These are phyloP conservation scores for Pontoporia blainvillei DNA, from an alignment of 2,113 vertebrate species.

Conservation along the genomic window DNA sequence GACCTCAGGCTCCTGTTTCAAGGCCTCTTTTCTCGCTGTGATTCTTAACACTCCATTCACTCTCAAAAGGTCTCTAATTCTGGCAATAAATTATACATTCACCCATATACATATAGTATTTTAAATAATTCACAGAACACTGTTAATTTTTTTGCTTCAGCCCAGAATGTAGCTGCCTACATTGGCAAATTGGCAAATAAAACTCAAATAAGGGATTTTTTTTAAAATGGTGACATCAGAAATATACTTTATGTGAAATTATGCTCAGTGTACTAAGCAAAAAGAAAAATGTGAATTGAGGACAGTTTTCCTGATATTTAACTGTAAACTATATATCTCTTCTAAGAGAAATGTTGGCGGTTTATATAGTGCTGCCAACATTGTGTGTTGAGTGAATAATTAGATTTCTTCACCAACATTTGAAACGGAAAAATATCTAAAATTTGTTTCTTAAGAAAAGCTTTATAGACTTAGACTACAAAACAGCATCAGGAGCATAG, in stretches of 20 bases:
- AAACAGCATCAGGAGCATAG: not conserved
- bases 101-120: not conserved
- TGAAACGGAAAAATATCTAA: not conserved
- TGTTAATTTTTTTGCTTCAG: not conserved
- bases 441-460: not conserved
- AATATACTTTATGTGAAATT: not conserved
- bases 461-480: not conserved
- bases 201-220: not conserved
- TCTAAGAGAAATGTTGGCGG: not conserved
- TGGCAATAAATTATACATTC: not conserved
- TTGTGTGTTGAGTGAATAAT: not conserved
- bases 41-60: not conserved
- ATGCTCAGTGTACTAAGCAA: not conserved
- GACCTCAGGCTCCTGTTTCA: not conserved
- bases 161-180: not conserved
- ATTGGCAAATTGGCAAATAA: conserved; percentile 39
- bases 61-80: not conserved
- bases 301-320: not conserved
- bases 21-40: not conserved
- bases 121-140: not conserved
- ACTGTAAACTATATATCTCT: not conserved
- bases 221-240: not conserved
- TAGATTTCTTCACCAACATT: not conserved
- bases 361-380: not conserved
- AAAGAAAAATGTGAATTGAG: not conserved